Conservation (phyloP, 2,113 vertebrate genomes). For the Oceanites oceanicus region DNA sequence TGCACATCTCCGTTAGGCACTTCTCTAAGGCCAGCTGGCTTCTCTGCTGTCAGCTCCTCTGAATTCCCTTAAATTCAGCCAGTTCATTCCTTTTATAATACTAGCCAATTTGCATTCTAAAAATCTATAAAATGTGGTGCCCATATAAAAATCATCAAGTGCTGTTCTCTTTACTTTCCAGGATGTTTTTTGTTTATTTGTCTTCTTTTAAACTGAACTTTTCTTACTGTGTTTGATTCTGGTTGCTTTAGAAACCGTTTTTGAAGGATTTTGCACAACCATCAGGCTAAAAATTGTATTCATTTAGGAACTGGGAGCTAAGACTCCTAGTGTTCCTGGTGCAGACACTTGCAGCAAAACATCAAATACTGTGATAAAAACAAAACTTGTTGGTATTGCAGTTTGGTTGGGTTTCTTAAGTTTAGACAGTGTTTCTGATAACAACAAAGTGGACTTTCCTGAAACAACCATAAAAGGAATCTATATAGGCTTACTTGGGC, state of each 20-base stretch:
- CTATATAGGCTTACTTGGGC: not conserved
- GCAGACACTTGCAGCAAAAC: not conserved
- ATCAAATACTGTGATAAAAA: not conserved
- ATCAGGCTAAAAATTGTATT: not conserved
- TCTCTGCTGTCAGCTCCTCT: not conserved
- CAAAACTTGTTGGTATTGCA: not conserved
- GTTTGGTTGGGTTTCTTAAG: not conserved
- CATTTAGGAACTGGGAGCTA: not conserved
- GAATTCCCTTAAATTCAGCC: not conserved
- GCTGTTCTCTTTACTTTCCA: not conserved
- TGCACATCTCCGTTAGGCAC: not conserved
- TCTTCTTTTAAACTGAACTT: not conserved
- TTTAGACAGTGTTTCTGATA: not conserved
- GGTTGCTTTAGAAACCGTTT: slow-evolving; percentile 10
- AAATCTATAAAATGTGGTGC: not conserved
- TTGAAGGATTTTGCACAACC: not conserved
- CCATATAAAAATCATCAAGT: not conserved
- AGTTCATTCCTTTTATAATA: not conserved
- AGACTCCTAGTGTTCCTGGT: not conserved
- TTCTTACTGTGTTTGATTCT: not conserved
- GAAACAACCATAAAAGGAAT: not conserved
- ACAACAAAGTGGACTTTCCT: not conserved
- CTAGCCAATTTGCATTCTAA: not conserved
- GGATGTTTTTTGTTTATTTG: not conserved
- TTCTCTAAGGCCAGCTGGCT: not conserved